Evolutionary conservation across 1,140 invertebrate species (phyloP).

Genomic region (Orchesella cincta): DNA sequence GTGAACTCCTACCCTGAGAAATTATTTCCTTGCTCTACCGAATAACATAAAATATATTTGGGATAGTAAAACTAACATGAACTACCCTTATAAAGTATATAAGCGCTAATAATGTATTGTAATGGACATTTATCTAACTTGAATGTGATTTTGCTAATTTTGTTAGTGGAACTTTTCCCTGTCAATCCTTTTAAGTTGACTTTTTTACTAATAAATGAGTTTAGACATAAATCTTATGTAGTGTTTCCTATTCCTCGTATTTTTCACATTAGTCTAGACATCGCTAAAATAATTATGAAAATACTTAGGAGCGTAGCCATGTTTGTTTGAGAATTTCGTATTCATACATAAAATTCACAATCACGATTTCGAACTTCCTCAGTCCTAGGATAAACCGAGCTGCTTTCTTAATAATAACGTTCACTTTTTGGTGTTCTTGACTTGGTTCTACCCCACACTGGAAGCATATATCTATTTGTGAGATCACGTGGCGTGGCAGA

Average conservation of each 20-base stretch:
- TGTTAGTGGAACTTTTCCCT: too few species aligned
- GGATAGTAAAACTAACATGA: too few species aligned
- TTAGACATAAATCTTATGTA: too few species aligned
- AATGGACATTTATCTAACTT: too few species aligned
- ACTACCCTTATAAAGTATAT: too few species aligned
- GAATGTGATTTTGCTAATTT: too few species aligned
- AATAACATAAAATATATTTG: too few species aligned
- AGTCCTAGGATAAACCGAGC: background rate
- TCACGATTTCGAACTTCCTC: background rate
- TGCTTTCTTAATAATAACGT: background rate
- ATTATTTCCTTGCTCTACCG: too few species aligned
- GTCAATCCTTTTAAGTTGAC: too few species aligned
- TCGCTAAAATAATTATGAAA: background rate
- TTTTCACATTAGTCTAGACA: background rate
- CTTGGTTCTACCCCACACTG: background rate
- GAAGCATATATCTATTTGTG: background rate
- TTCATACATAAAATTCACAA: background rate
- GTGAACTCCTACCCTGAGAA: too few species aligned
- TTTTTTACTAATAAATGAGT: too few species aligned
- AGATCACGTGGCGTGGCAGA: background rate
- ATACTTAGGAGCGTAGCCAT: background rate
- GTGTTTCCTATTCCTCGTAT: background rate
- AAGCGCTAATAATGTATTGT: too few species aligned
- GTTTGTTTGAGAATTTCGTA: background rate
- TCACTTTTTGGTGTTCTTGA: background rate